Conservation (phyloP, 1,140 invertebrate genomes). For the Lasioglossum albipes region DNA sequence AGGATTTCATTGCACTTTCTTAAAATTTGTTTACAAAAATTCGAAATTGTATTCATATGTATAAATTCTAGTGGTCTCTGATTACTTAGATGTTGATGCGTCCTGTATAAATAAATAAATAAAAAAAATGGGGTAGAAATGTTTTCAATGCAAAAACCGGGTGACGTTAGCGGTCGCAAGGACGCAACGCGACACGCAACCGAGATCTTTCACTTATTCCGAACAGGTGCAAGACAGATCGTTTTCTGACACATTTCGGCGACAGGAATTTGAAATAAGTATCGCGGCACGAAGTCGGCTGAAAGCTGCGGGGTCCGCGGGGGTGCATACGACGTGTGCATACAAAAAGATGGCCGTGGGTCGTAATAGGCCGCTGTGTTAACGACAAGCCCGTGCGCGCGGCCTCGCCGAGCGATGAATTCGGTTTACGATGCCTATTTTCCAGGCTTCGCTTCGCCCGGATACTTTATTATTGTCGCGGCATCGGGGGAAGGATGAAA, state of each 20-base stretch:
- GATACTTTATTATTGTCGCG: constrained; percentile 67
- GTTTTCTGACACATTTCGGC: not conserved
- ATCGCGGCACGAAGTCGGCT: not conserved
- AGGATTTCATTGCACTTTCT: too few relatives aligned
- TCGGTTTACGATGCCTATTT: constrained; percentile 67
- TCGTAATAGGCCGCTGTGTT: constrained; percentile 56
- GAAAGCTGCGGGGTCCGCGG: not conserved
- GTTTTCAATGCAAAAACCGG: too few relatives aligned
- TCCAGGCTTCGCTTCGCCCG: constrained; percentile 41
- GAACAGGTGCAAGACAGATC: constrained; percentile 3
- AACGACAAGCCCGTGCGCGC: constrained; percentile 47
- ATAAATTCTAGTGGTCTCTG: too few relatives aligned
- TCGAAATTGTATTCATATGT: too few relatives aligned
- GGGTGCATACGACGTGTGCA: constrained; percentile 18
- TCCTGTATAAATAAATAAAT: too few relatives aligned
- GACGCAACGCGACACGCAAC: not conserved
- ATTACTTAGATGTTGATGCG: too few relatives aligned
- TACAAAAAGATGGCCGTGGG: constrained; percentile 27
- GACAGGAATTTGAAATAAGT: not conserved
- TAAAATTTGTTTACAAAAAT: too few relatives aligned
- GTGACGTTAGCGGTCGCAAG: too few relatives aligned
- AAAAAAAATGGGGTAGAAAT: too few relatives aligned
- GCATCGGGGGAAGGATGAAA: constrained; percentile 25
- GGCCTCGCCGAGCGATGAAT: constrained; percentile 52
- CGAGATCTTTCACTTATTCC: not conserved